These are phyloP conservation scores for Anadara kagoshimensis DNA, from an alignment of 1,140 invertebrate genomes.

Conservation along the genomic window DNA sequence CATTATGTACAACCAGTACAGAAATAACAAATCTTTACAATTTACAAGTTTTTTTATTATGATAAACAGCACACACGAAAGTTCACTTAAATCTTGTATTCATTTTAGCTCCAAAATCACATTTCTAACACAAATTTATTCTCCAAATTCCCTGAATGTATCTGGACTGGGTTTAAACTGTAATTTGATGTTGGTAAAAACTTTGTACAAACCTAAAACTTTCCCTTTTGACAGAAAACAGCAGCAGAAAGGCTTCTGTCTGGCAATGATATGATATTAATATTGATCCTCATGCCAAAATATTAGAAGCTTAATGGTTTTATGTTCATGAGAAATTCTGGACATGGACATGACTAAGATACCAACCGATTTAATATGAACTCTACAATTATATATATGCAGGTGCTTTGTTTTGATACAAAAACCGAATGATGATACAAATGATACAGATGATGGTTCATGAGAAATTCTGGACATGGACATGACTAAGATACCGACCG, in stretches of 20 bases:
- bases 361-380: not conserved
- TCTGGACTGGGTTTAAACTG: not conserved
- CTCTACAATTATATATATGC: not conserved
- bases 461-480: too few relatives aligned
- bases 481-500: not conserved
- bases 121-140: not conserved
- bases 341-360: not conserved
- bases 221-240: not conserved
- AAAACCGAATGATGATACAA: not conserved
- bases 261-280: not conserved
- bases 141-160: not conserved
- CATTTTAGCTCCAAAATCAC: not conserved
- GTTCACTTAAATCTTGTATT: not conserved
- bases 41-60: too few relatives aligned
- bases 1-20: too few relatives aligned
- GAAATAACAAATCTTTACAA: too few relatives aligned
- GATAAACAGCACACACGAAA: too few relatives aligned
- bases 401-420: not conserved
- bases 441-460: too few relatives aligned
- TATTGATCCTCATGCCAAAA: not conserved
- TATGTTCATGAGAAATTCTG: too few relatives aligned
- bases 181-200: not conserved
- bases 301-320: too few relatives aligned
- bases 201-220: not conserved
- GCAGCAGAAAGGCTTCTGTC: not conserved